Percentiles rank a stretch among this genome's conserved stretches.
These are phyloP conservation scores for Tiliacea citrago DNA, from an alignment of 2,888 invertebrate species.

Conservation along the genomic window DNA sequence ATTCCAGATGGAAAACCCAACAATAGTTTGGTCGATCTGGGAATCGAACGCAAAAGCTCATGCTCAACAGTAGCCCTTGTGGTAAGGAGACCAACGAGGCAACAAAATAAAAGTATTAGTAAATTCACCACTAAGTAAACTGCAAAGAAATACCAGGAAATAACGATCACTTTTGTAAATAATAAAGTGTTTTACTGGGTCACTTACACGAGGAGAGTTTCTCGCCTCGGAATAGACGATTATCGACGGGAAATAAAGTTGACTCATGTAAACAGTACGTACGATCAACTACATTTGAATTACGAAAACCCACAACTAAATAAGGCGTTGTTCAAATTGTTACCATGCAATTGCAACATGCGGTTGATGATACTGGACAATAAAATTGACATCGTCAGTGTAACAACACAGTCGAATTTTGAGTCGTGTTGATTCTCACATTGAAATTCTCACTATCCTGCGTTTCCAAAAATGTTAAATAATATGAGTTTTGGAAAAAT, in stretches of 20 bases:
- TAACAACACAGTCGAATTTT: not conserved
- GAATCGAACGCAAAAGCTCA: not conserved
- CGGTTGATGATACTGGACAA: not conserved
- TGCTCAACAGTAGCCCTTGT: not conserved
- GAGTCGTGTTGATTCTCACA: too few relatives aligned
- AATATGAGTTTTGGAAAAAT: not conserved
- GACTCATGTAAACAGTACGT: not conserved
- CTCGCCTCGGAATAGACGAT: not conserved
- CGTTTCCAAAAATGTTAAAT: not conserved
- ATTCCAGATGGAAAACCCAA: not conserved
- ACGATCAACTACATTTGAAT: not conserved
- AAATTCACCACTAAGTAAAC: conserved; percentile 1
- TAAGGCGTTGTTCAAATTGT: not conserved
- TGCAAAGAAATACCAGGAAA: not conserved
- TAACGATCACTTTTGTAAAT: conserved; percentile 31
- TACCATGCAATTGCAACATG: too few relatives aligned
- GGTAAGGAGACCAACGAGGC: not conserved
- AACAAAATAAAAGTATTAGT: not conserved
- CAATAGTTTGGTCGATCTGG: not conserved
- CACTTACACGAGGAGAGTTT: not conserved
- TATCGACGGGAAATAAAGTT: not conserved
- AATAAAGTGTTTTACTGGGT: not conserved
- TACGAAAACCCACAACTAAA: not conserved
- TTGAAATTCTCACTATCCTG: not conserved
- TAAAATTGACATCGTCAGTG: not conserved